Evolutionary conservation across 2,113 vertebrate species (phyloP).

Genomic region (Clarias macrocephalus): DNA sequence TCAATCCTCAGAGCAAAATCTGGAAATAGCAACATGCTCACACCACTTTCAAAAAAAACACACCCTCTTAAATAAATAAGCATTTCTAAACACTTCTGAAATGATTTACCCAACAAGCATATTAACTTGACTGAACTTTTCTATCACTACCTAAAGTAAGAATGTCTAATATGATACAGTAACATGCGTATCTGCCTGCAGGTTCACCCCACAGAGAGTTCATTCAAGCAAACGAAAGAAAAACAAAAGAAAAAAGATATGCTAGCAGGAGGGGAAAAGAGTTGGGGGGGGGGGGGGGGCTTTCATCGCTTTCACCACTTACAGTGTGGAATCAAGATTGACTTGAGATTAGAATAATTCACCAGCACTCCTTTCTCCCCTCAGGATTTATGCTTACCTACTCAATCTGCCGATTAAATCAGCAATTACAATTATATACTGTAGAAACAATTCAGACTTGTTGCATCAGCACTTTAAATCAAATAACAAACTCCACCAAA

Average conservation of each 20-base stretch:
- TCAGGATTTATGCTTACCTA: conserved; percentile 6
- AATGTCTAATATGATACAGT: neutral
- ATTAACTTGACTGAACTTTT: neutral
- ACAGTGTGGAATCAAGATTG: conserved; percentile 12
- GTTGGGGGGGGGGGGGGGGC: neutral
- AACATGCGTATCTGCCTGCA: neutral
- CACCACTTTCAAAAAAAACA: neutral
- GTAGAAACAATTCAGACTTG: conserved; percentile 53
- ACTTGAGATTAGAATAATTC: conserved; percentile 32
- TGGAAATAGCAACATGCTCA: neutral
- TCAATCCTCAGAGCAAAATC: conserved; percentile 3
- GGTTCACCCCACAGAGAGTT: neutral
- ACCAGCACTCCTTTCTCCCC: neutral
- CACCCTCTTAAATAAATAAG: neutral
- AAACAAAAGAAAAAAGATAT: conserved; percentile 38
- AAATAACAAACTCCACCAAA: neutral
- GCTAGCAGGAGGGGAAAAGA: conserved; percentile 6
- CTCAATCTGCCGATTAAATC: conserved; percentile 12
- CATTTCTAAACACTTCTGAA: neutral
- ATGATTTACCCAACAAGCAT: neutral
- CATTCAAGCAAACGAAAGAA: conserved; percentile 35
- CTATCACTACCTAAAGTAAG: neutral
- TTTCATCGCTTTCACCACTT: conserved; percentile 12
- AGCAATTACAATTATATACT: conserved; percentile 25
- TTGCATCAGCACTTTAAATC: neutral